Percentiles rank a stretch among this genome's conserved stretches.
phyloP scores from a whole-genome alignment of 2,113 vertebrate species.

The Pluvianellus socialis region DNA sequence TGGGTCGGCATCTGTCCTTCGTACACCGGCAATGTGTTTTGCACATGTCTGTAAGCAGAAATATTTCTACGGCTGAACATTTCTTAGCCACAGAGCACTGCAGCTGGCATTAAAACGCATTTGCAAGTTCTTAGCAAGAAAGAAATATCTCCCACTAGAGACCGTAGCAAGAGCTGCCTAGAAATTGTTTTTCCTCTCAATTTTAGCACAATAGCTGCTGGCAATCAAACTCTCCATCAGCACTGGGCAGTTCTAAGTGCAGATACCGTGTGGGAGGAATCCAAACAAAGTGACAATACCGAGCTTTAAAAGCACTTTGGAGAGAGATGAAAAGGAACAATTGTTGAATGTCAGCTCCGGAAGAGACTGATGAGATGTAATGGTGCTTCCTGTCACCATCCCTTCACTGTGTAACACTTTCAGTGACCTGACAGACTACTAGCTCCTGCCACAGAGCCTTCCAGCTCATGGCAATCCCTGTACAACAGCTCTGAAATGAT shows the following conservation, averaged over 20 bases:
- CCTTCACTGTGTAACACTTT: background rate
- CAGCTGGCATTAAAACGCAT: background rate
- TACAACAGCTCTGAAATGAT: background rate
- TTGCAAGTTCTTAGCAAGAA: background rate
- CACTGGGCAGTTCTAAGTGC: constrained; percentile 21
- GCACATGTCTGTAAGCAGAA: background rate
- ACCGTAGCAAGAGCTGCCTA: background rate
- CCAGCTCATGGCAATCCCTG: background rate
- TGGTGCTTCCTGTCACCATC: background rate
- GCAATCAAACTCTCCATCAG: constrained; percentile 18
- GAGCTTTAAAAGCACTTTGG: constrained; percentile 11
- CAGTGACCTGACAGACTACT: background rate
- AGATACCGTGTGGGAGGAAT: background rate
- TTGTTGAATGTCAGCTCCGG: background rate
- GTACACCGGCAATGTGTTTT: accelerated
- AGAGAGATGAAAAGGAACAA: background rate
- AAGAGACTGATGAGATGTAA: background rate
- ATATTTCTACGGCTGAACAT: background rate
- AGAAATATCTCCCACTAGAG: constrained; percentile 29
- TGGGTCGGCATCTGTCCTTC: accelerated
- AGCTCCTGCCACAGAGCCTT: background rate
- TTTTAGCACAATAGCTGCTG: background rate
- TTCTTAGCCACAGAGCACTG: background rate
- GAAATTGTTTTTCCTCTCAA: constrained; percentile 26
- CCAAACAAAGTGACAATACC: background rate